These are phyloP conservation scores for Scleropages formosus DNA, from an alignment of 2,797 vertebrate genomes.

Conservation along the genomic window DNA sequence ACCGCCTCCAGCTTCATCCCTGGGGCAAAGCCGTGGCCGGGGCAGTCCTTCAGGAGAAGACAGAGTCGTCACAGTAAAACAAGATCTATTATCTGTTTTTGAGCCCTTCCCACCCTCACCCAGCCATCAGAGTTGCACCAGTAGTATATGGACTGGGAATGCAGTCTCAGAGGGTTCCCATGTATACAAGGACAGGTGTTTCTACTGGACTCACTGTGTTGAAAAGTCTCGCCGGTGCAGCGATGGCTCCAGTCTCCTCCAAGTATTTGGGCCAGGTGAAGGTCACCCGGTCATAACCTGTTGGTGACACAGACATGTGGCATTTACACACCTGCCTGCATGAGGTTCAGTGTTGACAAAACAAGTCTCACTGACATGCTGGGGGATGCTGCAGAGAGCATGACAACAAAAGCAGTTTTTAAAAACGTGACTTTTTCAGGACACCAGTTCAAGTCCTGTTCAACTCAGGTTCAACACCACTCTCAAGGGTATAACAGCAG, in stretches of 20 bases:
- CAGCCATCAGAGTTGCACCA: background rate
- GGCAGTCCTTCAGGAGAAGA: constrained; percentile 72
- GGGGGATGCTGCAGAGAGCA: no score
- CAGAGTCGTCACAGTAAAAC: background rate
- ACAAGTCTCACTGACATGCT: background rate
- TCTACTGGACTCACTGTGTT: constrained; percentile 70
- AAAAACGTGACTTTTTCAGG: background rate
- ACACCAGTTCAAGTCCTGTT: background rate
- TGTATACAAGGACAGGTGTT: no score
- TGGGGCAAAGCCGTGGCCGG: constrained; percentile 80
- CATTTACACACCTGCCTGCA: background rate
- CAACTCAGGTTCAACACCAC: background rate
- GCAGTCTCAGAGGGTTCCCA: background rate
- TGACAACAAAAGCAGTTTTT: background rate
- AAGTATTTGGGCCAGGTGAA: constrained; percentile 86
- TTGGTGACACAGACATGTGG: background rate
- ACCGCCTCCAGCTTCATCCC: constrained; percentile 94
- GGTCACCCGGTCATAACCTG: constrained; percentile 74
- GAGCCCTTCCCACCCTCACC: background rate
- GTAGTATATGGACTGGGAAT: background rate
- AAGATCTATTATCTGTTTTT: no score
- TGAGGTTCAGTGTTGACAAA: background rate
- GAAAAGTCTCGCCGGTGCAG: constrained; percentile 80
- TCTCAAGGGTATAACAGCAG: background rate
- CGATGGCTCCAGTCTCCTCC: constrained; percentile 69